These are phyloP conservation scores for Zoanthus solanderi DNA, from an alignment of 92 coral and sea anemone genomes.

Conservation along the genomic window DNA sequence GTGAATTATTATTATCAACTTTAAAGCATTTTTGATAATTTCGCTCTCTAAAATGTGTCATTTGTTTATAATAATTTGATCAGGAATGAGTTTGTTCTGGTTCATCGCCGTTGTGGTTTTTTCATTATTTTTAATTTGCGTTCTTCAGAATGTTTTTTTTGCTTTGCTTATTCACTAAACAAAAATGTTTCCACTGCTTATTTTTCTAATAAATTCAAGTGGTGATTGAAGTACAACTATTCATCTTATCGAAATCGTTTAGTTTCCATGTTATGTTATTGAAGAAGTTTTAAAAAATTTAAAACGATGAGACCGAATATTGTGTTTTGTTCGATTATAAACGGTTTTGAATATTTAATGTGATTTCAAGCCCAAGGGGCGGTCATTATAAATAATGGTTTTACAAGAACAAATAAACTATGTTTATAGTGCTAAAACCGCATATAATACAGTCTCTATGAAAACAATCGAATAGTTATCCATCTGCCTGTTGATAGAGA, in stretches of 20 bases:
- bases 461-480: conserved; percentile 23
- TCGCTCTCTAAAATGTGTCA: too few relatives aligned
- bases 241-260: not conserved
- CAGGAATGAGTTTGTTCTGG: too few relatives aligned
- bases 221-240: not conserved
- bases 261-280: not conserved
- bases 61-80: too few relatives aligned
- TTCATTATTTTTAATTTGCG: too few relatives aligned
- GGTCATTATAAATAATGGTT: conserved; percentile 37
- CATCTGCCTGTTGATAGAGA: conserved; percentile 12
- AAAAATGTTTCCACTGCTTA: too few relatives aligned
- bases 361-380: conserved; percentile 30
- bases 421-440: conserved; percentile 45
- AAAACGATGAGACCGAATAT: conserved; percentile 18
- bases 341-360: conserved; percentile 37
- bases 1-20: too few relatives aligned
- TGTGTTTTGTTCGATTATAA: conserved; percentile 13
- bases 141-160: too few relatives aligned
- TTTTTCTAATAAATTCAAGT: too few relatives aligned
- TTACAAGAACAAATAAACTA: conserved; percentile 41
- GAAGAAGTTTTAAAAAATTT: not conserved
- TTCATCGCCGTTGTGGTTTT: too few relatives aligned
- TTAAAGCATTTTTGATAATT: too few relatives aligned
- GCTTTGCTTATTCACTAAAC: too few relatives aligned
- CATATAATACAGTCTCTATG: conserved; percentile 36